A percentile compares a stretch with the other conserved stretches of the same genome.
Evolutionary conservation across 53 echinoderm and acorn worm species (phyloP).

Genomic region (Paracentrotus lividus): DNA sequence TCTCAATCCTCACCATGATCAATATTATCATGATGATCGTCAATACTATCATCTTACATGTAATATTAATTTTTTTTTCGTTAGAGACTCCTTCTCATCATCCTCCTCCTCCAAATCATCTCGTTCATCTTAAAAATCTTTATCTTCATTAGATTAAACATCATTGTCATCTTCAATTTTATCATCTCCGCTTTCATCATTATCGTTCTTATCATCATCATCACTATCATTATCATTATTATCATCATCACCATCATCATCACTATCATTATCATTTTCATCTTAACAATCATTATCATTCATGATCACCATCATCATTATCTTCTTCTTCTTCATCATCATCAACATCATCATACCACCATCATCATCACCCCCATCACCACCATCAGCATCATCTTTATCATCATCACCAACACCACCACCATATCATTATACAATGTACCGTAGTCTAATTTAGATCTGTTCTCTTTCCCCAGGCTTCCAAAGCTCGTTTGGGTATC

Average conservation of each 20-base stretch:
- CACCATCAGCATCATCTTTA: slow-evolving; percentile 29
- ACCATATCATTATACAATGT: not conserved
- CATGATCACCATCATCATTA: slow-evolving; percentile 32
- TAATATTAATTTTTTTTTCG: too few species aligned
- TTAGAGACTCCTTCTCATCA: too few species aligned
- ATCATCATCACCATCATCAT: slow-evolving; percentile 64
- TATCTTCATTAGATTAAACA: not conserved
- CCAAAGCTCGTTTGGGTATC: slow-evolving; percentile 90
- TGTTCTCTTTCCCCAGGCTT: slow-evolving; percentile 75
- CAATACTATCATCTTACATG: too few species aligned
- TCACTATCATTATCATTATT: slow-evolving; percentile 65
- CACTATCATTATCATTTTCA: slow-evolving; percentile 55
- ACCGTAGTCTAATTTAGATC: not conserved
- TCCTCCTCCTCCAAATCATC: too few species aligned
- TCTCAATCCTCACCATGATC: too few species aligned
- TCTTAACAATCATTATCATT: not conserved
- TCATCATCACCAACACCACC: slow-evolving; percentile 15
- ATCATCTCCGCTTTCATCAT: slow-evolving; percentile 32
- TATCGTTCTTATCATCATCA: slow-evolving; percentile 61
- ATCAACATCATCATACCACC: slow-evolving; percentile 20
- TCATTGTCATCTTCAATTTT: not conserved
- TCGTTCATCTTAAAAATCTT: too few species aligned
- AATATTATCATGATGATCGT: too few species aligned
- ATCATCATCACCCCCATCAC: slow-evolving; percentile 38
- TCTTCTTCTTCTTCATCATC: slow-evolving; percentile 42